A percentile compares a stretch with the other conserved stretches of the same genome.
These are phyloP conservation scores for Oryzaephilus surinamensis DNA, from an alignment of 1,140 invertebrate genomes.

Conservation along the genomic window DNA sequence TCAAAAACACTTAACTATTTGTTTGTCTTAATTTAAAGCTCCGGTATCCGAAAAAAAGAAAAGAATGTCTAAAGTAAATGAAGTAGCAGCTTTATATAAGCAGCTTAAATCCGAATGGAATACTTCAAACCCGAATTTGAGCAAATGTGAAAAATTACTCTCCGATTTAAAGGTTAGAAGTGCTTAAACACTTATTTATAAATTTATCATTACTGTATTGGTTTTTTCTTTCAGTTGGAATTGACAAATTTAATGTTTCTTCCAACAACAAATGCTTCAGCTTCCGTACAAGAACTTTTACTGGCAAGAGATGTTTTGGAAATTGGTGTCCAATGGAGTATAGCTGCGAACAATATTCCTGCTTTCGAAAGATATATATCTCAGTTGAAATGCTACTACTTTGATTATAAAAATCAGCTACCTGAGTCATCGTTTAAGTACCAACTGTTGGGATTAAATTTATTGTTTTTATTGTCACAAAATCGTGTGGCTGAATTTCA, in stretches of 20 bases:
- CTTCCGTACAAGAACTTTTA: conserved; percentile 76
- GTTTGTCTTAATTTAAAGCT: too few relatives aligned
- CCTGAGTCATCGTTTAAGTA: conserved; percentile 92
- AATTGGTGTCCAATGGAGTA: conserved; percentile 93
- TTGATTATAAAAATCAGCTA: conserved; percentile 83
- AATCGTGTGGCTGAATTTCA: conserved; percentile 98
- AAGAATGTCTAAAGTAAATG: conserved; percentile 50
- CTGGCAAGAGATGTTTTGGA: conserved; percentile 87
- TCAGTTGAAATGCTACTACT: conserved; percentile 94
- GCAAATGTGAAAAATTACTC: conserved; percentile 59
- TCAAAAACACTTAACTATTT: too few relatives aligned
- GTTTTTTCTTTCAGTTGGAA: conserved; percentile 52
- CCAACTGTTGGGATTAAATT: conserved; percentile 88
- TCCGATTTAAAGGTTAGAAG: conserved; percentile 59
- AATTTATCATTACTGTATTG: conserved; percentile 9
- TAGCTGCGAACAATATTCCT: conserved; percentile 81
- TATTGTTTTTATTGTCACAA: conserved; percentile 91
- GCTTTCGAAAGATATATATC: conserved; percentile 84
- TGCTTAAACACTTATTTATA: conserved; percentile 4
- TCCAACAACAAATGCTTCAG: conserved; percentile 68
- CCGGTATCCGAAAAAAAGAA: too few relatives aligned
- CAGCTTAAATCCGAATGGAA: conserved; percentile 65
- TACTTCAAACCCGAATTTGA: conserved; percentile 53
- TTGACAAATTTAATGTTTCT: conserved; percentile 78
- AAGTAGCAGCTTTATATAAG: conserved; percentile 57